Conservation (phyloP, 2,113 vertebrate species). For the Tympanuchus pallidicinctus region DNA sequence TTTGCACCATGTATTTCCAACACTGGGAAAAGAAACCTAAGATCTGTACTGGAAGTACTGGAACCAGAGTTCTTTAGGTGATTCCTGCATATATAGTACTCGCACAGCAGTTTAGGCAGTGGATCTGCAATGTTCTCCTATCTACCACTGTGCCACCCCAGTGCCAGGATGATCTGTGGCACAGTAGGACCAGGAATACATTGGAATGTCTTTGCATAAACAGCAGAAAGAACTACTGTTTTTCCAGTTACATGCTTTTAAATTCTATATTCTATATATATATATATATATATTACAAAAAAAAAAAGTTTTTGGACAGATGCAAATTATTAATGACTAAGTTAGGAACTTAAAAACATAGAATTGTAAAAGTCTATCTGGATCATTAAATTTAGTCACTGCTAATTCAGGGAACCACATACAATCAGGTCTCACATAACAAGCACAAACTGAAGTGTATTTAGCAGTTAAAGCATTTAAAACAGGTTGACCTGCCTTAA, state of each 20-base stretch:
- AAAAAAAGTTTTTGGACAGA: neutral
- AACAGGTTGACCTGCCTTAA: slow-evolving; percentile 1
- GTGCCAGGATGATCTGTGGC: neutral
- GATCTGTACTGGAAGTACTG: neutral
- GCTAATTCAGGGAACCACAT: neutral
- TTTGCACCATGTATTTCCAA: neutral
- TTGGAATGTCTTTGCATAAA: neutral
- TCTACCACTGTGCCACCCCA: neutral
- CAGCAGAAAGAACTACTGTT: neutral
- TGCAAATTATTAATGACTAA: neutral
- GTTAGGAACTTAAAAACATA: neutral
- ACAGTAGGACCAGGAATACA: neutral
- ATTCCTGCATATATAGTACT: neutral
- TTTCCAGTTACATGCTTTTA: neutral
- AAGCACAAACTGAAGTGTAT: neutral
- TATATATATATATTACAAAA: neutral
- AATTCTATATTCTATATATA: neutral
- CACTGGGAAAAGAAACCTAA: neutral
- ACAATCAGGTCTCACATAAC: neutral
- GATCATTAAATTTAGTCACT: neutral
- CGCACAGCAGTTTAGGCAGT: neutral
- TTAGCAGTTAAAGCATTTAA: neutral
- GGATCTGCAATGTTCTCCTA: neutral
- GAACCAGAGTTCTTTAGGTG: neutral
- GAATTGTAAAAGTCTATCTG: neutral